A percentile compares a stretch with the other conserved stretches of the same genome.
Evolutionary conservation across 2,888 invertebrate genomes (phyloP).

Genomic region (Megalurothrips usitatus): DNA sequence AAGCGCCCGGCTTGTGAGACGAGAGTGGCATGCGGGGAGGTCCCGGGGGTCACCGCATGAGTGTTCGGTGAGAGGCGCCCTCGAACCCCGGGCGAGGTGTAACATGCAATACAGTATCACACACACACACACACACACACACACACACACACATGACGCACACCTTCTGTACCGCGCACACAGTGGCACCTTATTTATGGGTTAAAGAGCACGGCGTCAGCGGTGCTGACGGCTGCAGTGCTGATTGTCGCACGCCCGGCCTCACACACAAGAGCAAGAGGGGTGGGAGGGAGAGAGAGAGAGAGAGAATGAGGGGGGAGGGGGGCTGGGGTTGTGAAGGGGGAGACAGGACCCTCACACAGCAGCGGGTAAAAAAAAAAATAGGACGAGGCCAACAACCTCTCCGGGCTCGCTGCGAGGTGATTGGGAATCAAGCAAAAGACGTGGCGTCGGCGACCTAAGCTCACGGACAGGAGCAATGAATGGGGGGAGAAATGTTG

Average conservation of each 20-base stretch:
- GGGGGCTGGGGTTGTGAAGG: neutral
- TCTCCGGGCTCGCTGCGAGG: no score
- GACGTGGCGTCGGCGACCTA: no score
- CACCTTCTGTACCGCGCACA: neutral
- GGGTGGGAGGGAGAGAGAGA: neutral
- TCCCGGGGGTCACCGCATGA: neutral
- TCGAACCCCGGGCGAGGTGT: neutral
- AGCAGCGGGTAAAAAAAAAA: no score
- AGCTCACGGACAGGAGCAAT: no score
- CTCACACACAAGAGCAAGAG: neutral
- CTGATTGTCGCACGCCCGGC: neutral
- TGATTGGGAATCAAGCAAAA: no score
- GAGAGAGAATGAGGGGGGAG: neutral
- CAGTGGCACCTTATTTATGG: neutral
- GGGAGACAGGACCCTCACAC: no score
- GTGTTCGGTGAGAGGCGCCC: neutral
- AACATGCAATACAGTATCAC: neutral
- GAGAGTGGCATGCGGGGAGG: no score
- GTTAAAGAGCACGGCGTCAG: neutral
- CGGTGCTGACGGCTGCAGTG: neutral
- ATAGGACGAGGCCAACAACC: no score
- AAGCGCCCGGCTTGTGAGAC: no score
- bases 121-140: no score
- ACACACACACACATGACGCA: no score
- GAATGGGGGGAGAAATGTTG: no score